Evolutionary conservation across 2,113 vertebrate genomes (phyloP).

Genomic region (Uria aalge): DNA sequence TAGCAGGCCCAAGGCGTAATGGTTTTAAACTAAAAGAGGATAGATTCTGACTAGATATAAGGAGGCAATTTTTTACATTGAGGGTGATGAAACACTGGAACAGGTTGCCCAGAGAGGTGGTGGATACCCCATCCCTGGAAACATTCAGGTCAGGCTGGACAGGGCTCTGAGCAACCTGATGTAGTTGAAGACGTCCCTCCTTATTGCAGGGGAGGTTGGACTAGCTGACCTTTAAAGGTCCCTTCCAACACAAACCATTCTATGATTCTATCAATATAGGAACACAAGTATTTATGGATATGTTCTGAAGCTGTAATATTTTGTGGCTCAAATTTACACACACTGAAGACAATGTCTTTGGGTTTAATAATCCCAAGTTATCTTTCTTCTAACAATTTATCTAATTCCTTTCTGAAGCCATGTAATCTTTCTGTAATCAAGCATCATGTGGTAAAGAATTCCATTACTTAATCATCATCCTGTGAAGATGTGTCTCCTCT

Average conservation of each 20-base stretch:
- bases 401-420: neutral
- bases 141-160: accelerated
- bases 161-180: neutral
- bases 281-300: neutral
- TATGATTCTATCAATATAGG: neutral
- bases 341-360: neutral
- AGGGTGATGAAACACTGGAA: neutral
- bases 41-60: neutral
- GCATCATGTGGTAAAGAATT: neutral
- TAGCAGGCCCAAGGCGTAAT: neutral
- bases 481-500: neutral
- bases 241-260: neutral
- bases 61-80: accelerated
- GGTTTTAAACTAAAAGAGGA: neutral
- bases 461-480: neutral
- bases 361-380: neutral
- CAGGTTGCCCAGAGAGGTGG: neutral
- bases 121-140: neutral
- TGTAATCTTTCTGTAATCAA: neutral
- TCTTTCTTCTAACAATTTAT: neutral
- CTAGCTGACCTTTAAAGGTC: neutral
- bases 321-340: neutral
- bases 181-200: neutral
- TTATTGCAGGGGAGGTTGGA: neutral
- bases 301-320: neutral